Evolutionary conservation across 2,113 vertebrate genomes (phyloP), one percentile per base, ranked within the genome.

Genomic region (Sylvia atricapilla): DNA sequence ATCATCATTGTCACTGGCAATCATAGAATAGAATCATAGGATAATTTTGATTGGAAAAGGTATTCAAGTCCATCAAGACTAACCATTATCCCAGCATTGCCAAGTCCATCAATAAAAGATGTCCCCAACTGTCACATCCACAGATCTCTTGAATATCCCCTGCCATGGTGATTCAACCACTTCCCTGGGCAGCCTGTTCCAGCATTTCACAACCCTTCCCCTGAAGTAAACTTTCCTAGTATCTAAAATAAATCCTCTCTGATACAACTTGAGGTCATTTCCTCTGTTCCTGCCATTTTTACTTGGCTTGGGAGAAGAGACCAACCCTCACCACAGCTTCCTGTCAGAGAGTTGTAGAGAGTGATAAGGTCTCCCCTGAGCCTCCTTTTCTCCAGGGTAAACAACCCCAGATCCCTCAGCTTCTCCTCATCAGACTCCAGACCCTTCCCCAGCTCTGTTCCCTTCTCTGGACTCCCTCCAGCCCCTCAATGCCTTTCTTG

Each of bases 401-500:
- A 39, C 16, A 64, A 2, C 13, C 31, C 19, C 43, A 50, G 31
- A 7, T 58, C 24, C 12, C 2, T 13, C 44, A 73, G 16, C 14
- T 39, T 2, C 24, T 46, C 33, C 19, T 67, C 8, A 20, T 10
- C 37, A 37, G 5, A 21, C 23, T 68, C 62, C 87, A 75, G 20
- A 53, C n/a, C 11, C 28, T 53, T 53, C 20, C 2, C 18, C 39
- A 59, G 60, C 27, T 43, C 0, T 0, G 0, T 73, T 0, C 31
- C 58, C 59, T 50, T 58, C 25, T 8, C 43, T 88, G 59, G 2
- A 88, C 35, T 11, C 1, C 0, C 37, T 44, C 43, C 76, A 88
- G 13, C 43, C 7, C 59, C 59, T 43, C 37, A 35, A 6, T 3
- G 15, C 3, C 25, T 27, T 30, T 31, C 17, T 8, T 64, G 11